Base-by-base conservation (phyloP, 2,113 vertebrate genomes). In the Rattus rattus region DNA sequence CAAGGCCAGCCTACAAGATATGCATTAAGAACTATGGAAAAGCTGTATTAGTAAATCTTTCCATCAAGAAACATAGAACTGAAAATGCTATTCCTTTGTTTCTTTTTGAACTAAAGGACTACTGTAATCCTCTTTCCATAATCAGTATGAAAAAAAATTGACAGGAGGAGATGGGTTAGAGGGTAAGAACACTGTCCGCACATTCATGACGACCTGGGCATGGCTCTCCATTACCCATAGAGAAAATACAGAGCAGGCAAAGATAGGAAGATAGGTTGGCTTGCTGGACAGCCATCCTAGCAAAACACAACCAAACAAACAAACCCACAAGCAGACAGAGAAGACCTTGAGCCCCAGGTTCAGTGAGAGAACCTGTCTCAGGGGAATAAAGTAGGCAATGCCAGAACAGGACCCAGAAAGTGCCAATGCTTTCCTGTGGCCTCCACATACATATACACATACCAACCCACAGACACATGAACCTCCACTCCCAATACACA, bases 81-180 rank as follows among this genome's bases (percentile, higher is more conserved):
- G 7, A 81, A 96, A 93, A 72, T 73, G 54, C 6, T 33, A 56
- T 94, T 85, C 33, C 11, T 47, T 63, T 77, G 86, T 91, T 90
- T 88, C 33, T 56, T 89, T 87, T 19, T 70, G 73, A n/a, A 56
- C 36, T 73, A 92, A 79, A 84, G 77, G 16, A 76, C n/a, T 63
- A 47, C 36, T 70, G 11, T 54, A 87, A 84, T 30, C 19, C 79
- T n/a, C 69, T 76, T 90, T 22, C 14, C 36, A 84, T n/a, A 94
- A 69, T 87, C 47, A 24, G 8, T 88, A 33, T 63, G 36, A 87
- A 36, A 90, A 36, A 33, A 69, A 36, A 5, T 33, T 36, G 65
- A 52, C 17, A 14, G 30, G 33, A 43, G 12, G 30, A n/a, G 30
- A 70, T 8, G 47, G 63, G 2, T n/a, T 54, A 36, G 9, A 30